phyloP scores from a whole-genome alignment of 2,797 vertebrate species.

The Mus spretus region DNA sequence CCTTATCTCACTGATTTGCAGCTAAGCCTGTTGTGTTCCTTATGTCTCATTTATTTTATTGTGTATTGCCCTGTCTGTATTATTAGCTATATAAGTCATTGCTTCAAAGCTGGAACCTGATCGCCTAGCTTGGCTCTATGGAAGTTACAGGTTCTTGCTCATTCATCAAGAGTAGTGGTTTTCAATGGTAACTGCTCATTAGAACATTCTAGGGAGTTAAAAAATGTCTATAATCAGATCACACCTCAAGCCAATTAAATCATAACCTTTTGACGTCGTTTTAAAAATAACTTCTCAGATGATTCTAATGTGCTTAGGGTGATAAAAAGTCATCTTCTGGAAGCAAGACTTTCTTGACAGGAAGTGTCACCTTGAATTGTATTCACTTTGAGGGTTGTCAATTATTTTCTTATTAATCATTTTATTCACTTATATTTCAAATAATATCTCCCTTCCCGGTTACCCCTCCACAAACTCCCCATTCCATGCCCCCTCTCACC shows the following conservation, averaged over 20 bases:
- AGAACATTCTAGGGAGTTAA: slow-evolving; percentile 10
- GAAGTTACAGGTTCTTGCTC: background rate
- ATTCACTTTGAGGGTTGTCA: slow-evolving; percentile 71
- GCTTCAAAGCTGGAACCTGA: background rate
- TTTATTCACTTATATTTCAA: background rate
- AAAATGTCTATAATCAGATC: slow-evolving; percentile 1
- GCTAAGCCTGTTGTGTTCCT: slow-evolving; percentile 9
- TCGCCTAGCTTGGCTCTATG: background rate
- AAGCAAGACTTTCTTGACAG: slow-evolving; percentile 49
- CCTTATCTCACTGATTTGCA: background rate
- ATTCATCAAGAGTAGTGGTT: background rate
- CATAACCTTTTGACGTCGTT: slow-evolving; percentile 57
- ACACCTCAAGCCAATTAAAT: slow-evolving; percentile 67
- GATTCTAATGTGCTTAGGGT: slow-evolving; percentile 40
- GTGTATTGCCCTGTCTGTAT: background rate
- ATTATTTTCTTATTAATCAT: background rate
- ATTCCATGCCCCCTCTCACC: background rate
- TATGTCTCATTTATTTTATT: slow-evolving; percentile 28
- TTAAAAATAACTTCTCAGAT: slow-evolving; percentile 53
- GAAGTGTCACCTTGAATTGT: slow-evolving; percentile 68
- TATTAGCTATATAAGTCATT: background rate
- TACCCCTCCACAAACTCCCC: background rate
- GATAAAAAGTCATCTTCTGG: background rate
- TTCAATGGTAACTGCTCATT: background rate
- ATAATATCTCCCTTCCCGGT: background rate